Conservation (phyloP, 1,140 invertebrate species). For the Meloidogyne chitwoodi region DNA sequence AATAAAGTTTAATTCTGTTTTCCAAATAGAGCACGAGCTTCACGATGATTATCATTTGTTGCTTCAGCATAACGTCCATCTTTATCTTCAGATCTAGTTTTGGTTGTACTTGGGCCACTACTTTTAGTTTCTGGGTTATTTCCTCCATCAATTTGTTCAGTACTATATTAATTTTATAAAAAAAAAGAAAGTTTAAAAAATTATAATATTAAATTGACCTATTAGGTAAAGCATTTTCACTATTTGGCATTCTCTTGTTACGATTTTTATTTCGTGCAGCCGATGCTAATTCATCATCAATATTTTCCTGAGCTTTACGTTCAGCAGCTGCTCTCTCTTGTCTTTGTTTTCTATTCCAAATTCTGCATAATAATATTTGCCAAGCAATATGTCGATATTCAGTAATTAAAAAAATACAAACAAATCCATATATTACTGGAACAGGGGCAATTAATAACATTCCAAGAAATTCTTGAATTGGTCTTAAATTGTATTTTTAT, state of each 20-base stretch:
- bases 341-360: conserved; percentile 22
- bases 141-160: neutral
- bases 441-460: conserved; percentile 31
- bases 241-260: conserved; percentile 16
- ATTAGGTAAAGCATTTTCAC: neutral
- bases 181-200: neutral
- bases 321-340: conserved; percentile 11
- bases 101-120: neutral
- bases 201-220: neutral
- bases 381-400: conserved; percentile 31
- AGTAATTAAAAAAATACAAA: conserved; percentile 25
- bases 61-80: conserved; percentile 5
- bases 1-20: conserved; percentile 3
- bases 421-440: conserved; percentile 30
- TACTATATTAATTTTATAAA: neutral
- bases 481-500: conserved; percentile 9
- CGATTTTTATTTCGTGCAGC: conserved; percentile 4
- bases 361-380: conserved; percentile 32
- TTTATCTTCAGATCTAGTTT: conserved; percentile 7
- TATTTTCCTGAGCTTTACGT: conserved; percentile 16
- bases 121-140: neutral
- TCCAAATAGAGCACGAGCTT: conserved; percentile 16
- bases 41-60: neutral
- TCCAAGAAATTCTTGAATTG: conserved; percentile 32
- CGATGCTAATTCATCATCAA: conserved; percentile 15